A percentile compares a stretch with the other conserved stretches of the same genome.
These are phyloP conservation scores for Sebastes jordani DNA, from an alignment of 2,797 vertebrate species.

Conservation along the genomic window DNA sequence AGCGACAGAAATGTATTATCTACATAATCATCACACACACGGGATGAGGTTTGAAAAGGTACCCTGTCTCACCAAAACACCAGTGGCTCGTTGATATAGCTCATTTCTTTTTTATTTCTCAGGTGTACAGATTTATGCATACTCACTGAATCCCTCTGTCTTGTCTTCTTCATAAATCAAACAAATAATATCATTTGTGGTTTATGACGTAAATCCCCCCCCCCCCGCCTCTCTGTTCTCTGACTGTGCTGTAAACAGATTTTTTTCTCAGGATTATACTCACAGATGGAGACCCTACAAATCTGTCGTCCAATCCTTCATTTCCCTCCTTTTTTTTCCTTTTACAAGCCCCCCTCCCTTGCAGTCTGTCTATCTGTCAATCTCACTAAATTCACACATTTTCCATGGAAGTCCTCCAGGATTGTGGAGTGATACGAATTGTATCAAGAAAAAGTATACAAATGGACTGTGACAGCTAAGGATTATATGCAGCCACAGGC, in stretches of 20 bases:
- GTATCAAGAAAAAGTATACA: conserved; percentile 52
- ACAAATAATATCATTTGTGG: conserved; percentile 46
- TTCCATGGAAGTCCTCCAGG: conserved; percentile 54
- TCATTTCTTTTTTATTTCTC: conserved; percentile 1
- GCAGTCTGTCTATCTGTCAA: conserved; percentile 44
- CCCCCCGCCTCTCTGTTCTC: conserved; percentile 19
- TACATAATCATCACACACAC: conserved; percentile 34
- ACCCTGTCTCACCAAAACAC: conserved; percentile 13
- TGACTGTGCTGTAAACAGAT: conserved; percentile 60
- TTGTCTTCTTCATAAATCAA: conserved; percentile 14
- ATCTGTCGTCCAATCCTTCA: conserved; percentile 68
- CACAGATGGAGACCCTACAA: conserved; percentile 78
- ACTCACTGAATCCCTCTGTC: conserved; percentile 1
- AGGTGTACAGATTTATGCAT: neutral
- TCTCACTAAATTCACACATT: conserved; percentile 64
- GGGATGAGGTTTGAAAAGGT: conserved; percentile 42
- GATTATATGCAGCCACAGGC: conserved; percentile 53
- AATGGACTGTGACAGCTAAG: conserved; percentile 55
- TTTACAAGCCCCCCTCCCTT: neutral
- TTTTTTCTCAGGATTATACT: conserved; percentile 71
- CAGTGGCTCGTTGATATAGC: conserved; percentile 18
- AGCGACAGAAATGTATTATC: conserved; percentile 26
- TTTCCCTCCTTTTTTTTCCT: conserved; percentile 27
- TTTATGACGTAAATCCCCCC: conserved; percentile 33
- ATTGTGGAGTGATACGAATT: conserved; percentile 44